Evolutionary conservation across 1,140 invertebrate genomes (phyloP).

Genomic region (Orchesella cincta): DNA sequence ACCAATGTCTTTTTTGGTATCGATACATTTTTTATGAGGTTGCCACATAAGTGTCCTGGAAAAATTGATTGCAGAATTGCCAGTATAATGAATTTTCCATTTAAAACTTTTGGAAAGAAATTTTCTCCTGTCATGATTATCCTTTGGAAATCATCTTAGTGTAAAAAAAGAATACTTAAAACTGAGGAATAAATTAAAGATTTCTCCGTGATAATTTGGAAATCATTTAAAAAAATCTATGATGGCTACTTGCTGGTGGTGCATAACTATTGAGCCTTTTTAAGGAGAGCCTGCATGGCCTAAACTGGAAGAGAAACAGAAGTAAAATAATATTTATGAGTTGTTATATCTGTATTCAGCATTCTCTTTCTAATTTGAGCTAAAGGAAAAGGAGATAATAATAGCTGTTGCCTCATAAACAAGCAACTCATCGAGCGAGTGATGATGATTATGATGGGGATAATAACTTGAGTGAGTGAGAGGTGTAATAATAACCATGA

Average conservation of each 20-base stretch:
- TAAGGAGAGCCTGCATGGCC: constrained; percentile 11
- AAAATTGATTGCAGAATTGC: too few relatives aligned
- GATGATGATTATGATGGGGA: constrained; percentile 4
- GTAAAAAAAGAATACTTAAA: not conserved
- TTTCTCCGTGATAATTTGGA: not conserved
- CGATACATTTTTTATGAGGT: not conserved
- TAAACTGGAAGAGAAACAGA: constrained; percentile 18
- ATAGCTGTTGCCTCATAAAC: constrained; percentile 1
- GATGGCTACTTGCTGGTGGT: not conserved
- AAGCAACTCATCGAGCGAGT: not conserved
- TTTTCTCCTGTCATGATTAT: too few relatives aligned
- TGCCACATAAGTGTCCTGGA: not conserved
- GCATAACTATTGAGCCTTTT: not conserved
- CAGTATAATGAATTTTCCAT: too few relatives aligned
- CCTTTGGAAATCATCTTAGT: too few relatives aligned
- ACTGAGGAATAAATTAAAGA: not conserved
- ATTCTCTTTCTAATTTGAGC: not conserved
- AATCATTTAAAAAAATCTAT: not conserved
- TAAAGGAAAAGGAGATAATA: constrained; percentile 1
- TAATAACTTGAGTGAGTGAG: constrained; percentile 14
- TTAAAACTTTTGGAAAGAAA: too few relatives aligned
- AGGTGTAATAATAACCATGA: constrained; percentile 28
- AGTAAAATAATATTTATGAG: not conserved
- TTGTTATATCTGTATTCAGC: not conserved
- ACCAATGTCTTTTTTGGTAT: not conserved